A percentile compares a stretch with the other conserved stretches of the same genome.
phyloP scores from a whole-genome alignment of 2,113 vertebrate species.

The Rafetus swinhoei region DNA sequence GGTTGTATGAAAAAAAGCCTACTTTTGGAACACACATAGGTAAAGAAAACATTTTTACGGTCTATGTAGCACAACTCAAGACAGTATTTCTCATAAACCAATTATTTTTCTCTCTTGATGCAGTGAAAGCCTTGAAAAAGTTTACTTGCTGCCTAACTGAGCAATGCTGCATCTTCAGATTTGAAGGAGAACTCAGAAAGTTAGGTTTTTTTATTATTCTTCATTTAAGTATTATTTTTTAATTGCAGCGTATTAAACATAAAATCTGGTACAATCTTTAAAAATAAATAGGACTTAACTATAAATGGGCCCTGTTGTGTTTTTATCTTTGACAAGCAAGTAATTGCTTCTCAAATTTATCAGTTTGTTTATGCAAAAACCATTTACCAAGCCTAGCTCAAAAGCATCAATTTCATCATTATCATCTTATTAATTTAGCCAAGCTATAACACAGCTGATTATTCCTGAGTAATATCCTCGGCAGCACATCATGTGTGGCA shows the following conservation, averaged over 20 bases:
- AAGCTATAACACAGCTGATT: slow-evolving; percentile 93
- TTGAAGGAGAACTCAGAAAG: slow-evolving; percentile 83
- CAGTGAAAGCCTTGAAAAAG: slow-evolving; percentile 78
- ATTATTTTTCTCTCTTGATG: slow-evolving; percentile 61
- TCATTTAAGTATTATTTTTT: slow-evolving; percentile 92
- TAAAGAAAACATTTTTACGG: background rate
- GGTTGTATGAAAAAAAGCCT: background rate
- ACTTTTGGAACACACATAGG: slow-evolving; percentile 22
- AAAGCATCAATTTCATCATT: slow-evolving; percentile 93
- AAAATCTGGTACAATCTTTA: slow-evolving; percentile 91
- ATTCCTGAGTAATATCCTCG: slow-evolving; percentile 91
- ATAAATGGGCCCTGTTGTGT: slow-evolving; percentile 91
- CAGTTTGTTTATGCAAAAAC: slow-evolving; percentile 93
- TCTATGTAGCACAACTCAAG: slow-evolving; percentile 18
- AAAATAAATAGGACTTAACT: slow-evolving; percentile 91
- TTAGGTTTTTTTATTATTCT: slow-evolving; percentile 84
- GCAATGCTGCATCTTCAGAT: slow-evolving; percentile 78
- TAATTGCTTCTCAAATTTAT: slow-evolving; percentile 94
- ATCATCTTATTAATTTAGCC: slow-evolving; percentile 93
- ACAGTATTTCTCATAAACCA: slow-evolving; percentile 58
- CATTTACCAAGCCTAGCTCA: slow-evolving; percentile 90
- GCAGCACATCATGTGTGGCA: slow-evolving; percentile 91
- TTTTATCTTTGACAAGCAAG: slow-evolving; percentile 92
- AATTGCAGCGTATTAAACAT: slow-evolving; percentile 89
- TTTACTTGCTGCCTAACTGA: slow-evolving; percentile 83